phyloP scores from a whole-genome alignment of 2,888 invertebrate species.

The Platypus cylindrus region DNA sequence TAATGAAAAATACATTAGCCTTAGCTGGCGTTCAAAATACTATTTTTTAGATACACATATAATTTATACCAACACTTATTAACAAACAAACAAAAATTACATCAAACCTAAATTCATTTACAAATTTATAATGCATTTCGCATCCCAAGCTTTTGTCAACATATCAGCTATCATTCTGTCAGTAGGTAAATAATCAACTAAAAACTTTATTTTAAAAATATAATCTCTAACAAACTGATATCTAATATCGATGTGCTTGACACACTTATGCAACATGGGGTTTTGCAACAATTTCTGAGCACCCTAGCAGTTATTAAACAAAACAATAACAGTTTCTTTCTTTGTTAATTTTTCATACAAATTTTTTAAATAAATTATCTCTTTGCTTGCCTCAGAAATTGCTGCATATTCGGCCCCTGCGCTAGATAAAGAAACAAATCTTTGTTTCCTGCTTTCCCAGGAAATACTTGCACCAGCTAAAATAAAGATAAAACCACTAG shows the following conservation, averaged over 20 bases:
- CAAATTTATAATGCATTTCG: slow-evolving; percentile 6
- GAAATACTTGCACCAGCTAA: slow-evolving; percentile 18
- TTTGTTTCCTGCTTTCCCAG: slow-evolving; percentile 22
- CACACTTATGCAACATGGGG: slow-evolving; percentile 10
- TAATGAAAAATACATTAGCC: too few species aligned
- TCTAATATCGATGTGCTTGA: slow-evolving; percentile 11
- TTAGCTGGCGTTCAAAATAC: too few species aligned
- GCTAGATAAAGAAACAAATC: slow-evolving; percentile 21
- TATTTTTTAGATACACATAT: too few species aligned
- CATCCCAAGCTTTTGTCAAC: slow-evolving; percentile 7
- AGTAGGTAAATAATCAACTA: slow-evolving; percentile 11
- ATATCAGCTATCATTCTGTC: slow-evolving; percentile 15
- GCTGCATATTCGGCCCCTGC: slow-evolving; percentile 23
- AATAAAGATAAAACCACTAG: slow-evolving; percentile 21
- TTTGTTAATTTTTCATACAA: slow-evolving; percentile 9
- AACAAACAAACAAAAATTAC: too few species aligned
- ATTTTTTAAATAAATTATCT: slow-evolving; percentile 16
- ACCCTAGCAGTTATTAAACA: slow-evolving; percentile 14
- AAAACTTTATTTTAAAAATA: slow-evolving; percentile 6
- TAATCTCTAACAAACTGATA: slow-evolving; percentile 15
- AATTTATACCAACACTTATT: too few species aligned
- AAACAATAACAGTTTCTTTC: too few species aligned
- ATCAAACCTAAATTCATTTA: slow-evolving; percentile 6
- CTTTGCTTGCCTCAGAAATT: slow-evolving; percentile 18
- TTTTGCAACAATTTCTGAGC: slow-evolving; percentile 13